Conservation (phyloP, 2,113 vertebrate species). For the Oxygymnocypris stewartii region DNA sequence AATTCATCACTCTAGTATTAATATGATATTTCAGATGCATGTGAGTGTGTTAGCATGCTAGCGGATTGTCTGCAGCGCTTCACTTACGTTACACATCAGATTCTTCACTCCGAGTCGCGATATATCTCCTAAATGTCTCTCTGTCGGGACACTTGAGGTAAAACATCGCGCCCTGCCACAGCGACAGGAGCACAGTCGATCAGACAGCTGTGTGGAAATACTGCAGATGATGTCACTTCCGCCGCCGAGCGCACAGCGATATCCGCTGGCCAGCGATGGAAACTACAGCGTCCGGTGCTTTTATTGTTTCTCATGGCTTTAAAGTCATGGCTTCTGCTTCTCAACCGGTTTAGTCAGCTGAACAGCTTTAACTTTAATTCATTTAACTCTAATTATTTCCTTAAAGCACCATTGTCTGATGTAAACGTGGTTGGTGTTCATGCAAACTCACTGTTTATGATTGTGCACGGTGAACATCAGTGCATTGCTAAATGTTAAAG, state of each 20-base stretch:
- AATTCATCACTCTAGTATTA: neutral
- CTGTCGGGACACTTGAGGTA: conserved; percentile 40
- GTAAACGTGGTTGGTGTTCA: neutral
- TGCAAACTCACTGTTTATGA: neutral
- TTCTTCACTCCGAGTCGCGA: conserved; percentile 11
- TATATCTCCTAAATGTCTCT: conserved; percentile 32
- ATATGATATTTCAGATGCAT: neutral
- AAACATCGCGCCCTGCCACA: conserved; percentile 64
- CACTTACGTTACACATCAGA: conserved; percentile 14
- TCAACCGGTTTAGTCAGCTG: neutral
- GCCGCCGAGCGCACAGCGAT: conserved; percentile 36
- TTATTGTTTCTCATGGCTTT: neutral
- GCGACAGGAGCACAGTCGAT: neutral
- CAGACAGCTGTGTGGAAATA: conserved; percentile 21
- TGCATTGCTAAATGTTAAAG: neutral
- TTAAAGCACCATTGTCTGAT: neutral
- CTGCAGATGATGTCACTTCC: conserved; percentile 16
- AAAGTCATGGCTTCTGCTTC: neutral
- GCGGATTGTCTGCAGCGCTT: neutral
- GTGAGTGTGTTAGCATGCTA: conserved; percentile 26
- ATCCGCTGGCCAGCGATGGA: neutral
- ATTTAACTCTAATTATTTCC: neutral
- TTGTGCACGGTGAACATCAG: neutral
- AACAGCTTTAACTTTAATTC: neutral
- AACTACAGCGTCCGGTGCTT: neutral